These are phyloP conservation scores for Andinoacara biseriatus DNA, from an alignment of 2,113 vertebrate genomes.

Conservation along the genomic window DNA sequence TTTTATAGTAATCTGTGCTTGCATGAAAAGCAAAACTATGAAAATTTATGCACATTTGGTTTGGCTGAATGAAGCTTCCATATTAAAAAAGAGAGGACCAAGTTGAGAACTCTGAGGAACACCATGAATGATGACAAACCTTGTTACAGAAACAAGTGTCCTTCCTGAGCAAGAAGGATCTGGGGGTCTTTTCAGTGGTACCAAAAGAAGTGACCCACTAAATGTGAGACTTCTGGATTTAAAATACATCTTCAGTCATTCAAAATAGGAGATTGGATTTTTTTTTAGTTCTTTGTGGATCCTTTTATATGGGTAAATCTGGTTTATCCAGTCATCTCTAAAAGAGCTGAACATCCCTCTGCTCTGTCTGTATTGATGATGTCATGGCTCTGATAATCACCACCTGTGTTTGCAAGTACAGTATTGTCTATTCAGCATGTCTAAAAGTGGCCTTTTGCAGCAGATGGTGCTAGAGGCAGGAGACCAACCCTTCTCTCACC, in stretches of 20 bases:
- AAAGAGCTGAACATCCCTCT: constrained; percentile 15
- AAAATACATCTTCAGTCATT: background rate
- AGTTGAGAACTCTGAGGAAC: background rate
- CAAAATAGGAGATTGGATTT: background rate
- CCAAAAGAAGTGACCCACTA: background rate
- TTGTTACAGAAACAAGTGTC: background rate
- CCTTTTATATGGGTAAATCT: background rate
- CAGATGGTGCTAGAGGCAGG: constrained; percentile 82
- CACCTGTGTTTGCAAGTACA: constrained; percentile 62
- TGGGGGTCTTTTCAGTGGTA: background rate
- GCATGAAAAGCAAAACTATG: no score
- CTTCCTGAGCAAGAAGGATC: background rate
- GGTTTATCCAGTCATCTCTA: constrained; percentile 4
- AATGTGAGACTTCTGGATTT: background rate
- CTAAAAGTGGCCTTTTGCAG: constrained; percentile 76
- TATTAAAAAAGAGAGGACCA: background rate
- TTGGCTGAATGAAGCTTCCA: background rate
- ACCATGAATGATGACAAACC: background rate
- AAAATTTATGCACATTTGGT: background rate
- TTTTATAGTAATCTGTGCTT: no score
- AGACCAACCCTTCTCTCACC: constrained; percentile 75
- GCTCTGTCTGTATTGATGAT: constrained; percentile 67
- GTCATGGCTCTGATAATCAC: constrained; percentile 66
- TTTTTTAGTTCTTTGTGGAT: background rate
- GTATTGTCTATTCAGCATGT: constrained; percentile 79